Conservation (phyloP, 2,888 invertebrate genomes). For the Notodonta ziczac region DNA sequence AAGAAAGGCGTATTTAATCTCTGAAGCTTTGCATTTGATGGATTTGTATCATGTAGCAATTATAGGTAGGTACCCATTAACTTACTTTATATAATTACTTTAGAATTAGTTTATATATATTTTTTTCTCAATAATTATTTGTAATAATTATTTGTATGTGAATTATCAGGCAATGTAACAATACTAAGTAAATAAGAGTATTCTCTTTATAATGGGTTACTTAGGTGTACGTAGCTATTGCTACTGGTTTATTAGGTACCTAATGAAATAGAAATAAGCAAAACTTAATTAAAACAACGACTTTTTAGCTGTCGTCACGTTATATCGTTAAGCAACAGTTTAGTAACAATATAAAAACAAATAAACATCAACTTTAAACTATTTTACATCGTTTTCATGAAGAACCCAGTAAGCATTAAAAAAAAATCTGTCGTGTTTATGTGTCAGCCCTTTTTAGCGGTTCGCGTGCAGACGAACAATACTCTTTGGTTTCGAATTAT, state of each 20-base stretch:
- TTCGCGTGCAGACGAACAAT: conserved; percentile 32
- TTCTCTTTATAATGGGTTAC: too few relatives aligned
- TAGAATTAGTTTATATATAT: too few relatives aligned
- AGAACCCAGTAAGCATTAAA: conserved; percentile 10
- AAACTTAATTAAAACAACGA: conserved; percentile 9
- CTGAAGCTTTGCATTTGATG: too few relatives aligned
- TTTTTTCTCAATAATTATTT: too few relatives aligned
- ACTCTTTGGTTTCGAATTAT: conserved; percentile 39
- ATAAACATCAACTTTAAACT: conserved; percentile 24
- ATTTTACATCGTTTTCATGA: conserved; percentile 28
- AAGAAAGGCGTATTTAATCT: too few relatives aligned
- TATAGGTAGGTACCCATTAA: too few relatives aligned
- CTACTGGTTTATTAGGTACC: not conserved
- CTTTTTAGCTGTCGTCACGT: conserved; percentile 22
- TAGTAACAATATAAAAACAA: not conserved
- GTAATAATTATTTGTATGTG: too few relatives aligned
- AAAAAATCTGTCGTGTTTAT: conserved; percentile 27
- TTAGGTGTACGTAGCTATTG: too few relatives aligned
- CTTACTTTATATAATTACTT: too few relatives aligned
- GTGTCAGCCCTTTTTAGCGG: conserved; percentile 30
- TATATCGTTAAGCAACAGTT: conserved; percentile 25
- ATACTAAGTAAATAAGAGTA: too few relatives aligned
- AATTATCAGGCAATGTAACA: too few relatives aligned
- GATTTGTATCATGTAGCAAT: too few relatives aligned
- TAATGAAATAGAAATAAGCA: not conserved